These are phyloP conservation scores for Zaprionus lineosus DNA, from an alignment of 2,888 invertebrate genomes.

Conservation along the genomic window DNA sequence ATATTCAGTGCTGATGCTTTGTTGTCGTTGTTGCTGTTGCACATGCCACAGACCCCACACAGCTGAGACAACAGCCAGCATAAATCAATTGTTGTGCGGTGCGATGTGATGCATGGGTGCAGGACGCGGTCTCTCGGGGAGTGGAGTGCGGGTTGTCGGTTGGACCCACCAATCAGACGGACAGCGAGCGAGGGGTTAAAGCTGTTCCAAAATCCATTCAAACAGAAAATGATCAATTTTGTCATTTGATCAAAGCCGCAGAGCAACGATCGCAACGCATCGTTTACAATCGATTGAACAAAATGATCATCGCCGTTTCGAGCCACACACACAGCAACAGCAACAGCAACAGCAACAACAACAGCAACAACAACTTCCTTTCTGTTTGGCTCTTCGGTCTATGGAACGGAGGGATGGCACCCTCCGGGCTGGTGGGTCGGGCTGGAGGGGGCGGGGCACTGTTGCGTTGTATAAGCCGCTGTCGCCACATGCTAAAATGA, in stretches of 20 bases:
- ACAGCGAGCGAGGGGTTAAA: slow-evolving; percentile 16
- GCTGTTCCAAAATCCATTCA: slow-evolving; percentile 69
- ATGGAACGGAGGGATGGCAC: not conserved
- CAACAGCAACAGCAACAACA: slow-evolving; percentile 22
- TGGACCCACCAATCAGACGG: too few relatives aligned
- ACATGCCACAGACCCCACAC: slow-evolving; percentile 72
- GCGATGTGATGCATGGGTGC: slow-evolving; percentile 13
- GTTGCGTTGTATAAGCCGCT: slow-evolving; percentile 50
- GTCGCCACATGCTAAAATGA: slow-evolving; percentile 76
- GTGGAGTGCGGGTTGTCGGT: not conserved
- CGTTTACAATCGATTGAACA: slow-evolving; percentile 76
- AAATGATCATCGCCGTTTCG: slow-evolving; percentile 67
- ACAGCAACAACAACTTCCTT: slow-evolving; percentile 47
- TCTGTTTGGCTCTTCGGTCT: slow-evolving; percentile 2
- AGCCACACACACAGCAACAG: slow-evolving; percentile 43
- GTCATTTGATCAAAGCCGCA: slow-evolving; percentile 79
- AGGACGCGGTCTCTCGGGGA: not conserved
- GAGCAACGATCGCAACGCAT: slow-evolving; percentile 75
- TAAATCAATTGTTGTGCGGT: slow-evolving; percentile 73
- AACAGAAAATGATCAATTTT: slow-evolving; percentile 79
- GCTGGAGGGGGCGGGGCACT: not conserved
- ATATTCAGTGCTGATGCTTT: slow-evolving; percentile 20
- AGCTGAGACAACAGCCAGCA: slow-evolving; percentile 54
- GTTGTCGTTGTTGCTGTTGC: slow-evolving; percentile 46
- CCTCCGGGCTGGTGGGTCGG: too few relatives aligned